Conservation (phyloP, 2,797 vertebrate genomes). For the Hozukius guyotensis region DNA sequence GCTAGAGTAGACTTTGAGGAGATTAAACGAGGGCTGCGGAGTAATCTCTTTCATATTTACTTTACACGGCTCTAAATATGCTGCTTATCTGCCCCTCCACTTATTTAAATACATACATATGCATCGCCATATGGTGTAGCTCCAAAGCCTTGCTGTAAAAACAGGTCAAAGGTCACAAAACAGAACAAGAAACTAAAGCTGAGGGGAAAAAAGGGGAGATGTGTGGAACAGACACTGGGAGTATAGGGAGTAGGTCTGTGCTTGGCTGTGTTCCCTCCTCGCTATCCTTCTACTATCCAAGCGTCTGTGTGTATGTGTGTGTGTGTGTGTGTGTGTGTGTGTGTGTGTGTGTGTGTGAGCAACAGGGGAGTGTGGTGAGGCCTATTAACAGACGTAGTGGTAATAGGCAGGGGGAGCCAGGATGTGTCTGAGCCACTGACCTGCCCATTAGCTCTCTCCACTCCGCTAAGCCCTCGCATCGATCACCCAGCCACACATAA, state of each 20-base stretch:
- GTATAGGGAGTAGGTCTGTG: slow-evolving; percentile 43
- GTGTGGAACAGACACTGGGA: slow-evolving; percentile 1
- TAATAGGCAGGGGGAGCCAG: slow-evolving; percentile 82
- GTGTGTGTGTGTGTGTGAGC: slow-evolving; percentile 40
- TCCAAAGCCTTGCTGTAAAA: slow-evolving; percentile 32
- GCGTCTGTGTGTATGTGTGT: slow-evolving; percentile 15
- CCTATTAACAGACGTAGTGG: slow-evolving; percentile 83
- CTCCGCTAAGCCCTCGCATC: slow-evolving; percentile 84
- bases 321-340: slow-evolving; percentile 28
- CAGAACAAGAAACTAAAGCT: slow-evolving; percentile 24
- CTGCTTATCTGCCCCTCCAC: slow-evolving; percentile 44
- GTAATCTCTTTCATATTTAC: slow-evolving; percentile 75
- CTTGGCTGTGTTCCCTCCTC: slow-evolving; percentile 52
- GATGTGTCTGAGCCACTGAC: slow-evolving; percentile 77
- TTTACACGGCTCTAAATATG: slow-evolving; percentile 70
- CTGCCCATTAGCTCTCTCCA: slow-evolving; percentile 79
- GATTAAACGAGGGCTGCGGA: slow-evolving; percentile 57
- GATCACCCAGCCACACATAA: slow-evolving; percentile 86
- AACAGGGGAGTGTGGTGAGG: slow-evolving; percentile 71
- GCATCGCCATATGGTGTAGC: slow-evolving; percentile 48
- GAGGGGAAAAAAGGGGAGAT: neutral
- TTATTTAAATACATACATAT: slow-evolving; percentile 42
- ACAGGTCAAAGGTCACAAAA: slow-evolving; percentile 19
- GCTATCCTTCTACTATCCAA: slow-evolving; percentile 27
- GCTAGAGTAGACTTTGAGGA: slow-evolving; percentile 53